Conservation (phyloP, 2,113 vertebrate genomes). For the Gymnocephalus cernua region DNA sequence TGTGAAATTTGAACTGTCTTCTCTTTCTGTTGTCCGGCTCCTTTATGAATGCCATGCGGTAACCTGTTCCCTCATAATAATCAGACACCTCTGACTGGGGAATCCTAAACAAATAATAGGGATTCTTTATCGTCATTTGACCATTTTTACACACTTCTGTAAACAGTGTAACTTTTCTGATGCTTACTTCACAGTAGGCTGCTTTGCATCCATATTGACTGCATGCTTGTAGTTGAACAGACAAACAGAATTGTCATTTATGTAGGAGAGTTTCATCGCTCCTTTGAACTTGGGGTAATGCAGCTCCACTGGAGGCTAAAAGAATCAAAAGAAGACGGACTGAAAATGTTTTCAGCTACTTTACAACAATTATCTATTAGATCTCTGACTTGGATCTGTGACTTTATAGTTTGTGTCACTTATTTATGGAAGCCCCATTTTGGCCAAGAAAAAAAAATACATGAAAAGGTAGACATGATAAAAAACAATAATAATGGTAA, state of each 20-base stretch:
- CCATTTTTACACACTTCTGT: background rate
- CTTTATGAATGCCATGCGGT: slow-evolving; percentile 77
- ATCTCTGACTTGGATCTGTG: too few relatives aligned
- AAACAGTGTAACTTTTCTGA: too few relatives aligned
- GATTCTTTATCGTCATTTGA: background rate
- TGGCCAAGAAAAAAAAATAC: too few relatives aligned
- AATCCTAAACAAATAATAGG: slow-evolving; percentile 32
- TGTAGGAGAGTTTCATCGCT: slow-evolving; percentile 88
- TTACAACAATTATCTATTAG: too few relatives aligned
- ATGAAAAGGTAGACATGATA: too few relatives aligned
- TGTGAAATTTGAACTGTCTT: slow-evolving; percentile 80
- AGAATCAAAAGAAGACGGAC: slow-evolving; percentile 2
- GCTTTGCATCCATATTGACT: slow-evolving; percentile 84
- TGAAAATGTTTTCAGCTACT: background rate
- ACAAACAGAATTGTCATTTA: slow-evolving; percentile 87
- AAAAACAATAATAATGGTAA: too few relatives aligned
- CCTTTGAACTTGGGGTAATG: slow-evolving; percentile 84
- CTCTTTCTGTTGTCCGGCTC: background rate
- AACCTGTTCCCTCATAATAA: slow-evolving; percentile 92
- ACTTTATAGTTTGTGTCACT: too few relatives aligned
- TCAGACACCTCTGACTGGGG: slow-evolving; percentile 53
- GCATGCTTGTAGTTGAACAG: slow-evolving; percentile 89
- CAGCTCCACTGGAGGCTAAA: slow-evolving; percentile 86
- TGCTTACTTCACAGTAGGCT: slow-evolving; percentile 84
- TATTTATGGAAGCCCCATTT: too few relatives aligned